These are phyloP conservation scores for Cataglyphis rosenhaueri DNA, from an alignment of 2,888 invertebrate species.

Conservation along the genomic window DNA sequence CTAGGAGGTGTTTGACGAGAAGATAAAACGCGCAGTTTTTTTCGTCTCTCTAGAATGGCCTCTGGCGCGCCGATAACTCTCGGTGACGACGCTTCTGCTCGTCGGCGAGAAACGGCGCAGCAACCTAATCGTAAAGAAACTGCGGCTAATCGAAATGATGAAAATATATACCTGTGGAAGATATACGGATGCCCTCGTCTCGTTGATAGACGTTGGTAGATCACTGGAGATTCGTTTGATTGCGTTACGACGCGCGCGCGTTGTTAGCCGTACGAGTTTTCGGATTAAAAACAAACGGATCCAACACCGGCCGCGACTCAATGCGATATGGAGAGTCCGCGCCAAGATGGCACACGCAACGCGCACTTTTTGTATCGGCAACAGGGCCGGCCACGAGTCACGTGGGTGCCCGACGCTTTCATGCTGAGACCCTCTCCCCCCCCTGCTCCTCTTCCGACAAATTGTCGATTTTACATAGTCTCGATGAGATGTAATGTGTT, in stretches of 20 bases:
- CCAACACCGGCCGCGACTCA: slow-evolving; percentile 75
- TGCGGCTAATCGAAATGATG: slow-evolving; percentile 56
- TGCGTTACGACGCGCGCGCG: slow-evolving; percentile 28
- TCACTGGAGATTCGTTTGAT: slow-evolving; percentile 68
- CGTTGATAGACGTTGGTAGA: slow-evolving; percentile 30
- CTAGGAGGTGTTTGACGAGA: not conserved
- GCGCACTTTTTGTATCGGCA: slow-evolving; percentile 74
- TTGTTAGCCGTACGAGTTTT: slow-evolving; percentile 49
- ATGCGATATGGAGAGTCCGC: slow-evolving; percentile 70
- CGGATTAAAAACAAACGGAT: slow-evolving; percentile 61
- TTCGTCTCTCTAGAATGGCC: not conserved
- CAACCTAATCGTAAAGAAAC: not conserved
- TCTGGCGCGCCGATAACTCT: not conserved
- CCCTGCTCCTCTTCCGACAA: not conserved
- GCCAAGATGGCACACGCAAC: slow-evolving; percentile 73
- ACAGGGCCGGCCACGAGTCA: not conserved
- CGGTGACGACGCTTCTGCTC: not conserved
- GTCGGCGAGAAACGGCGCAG: slow-evolving; percentile 22
- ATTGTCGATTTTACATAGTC: slow-evolving; percentile 34
- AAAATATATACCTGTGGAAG: slow-evolving; percentile 64
- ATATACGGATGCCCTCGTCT: slow-evolving; percentile 34
- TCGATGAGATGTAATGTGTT: not conserved
- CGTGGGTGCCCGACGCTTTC: not conserved
- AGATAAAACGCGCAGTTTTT: not conserved
- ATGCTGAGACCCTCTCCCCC: no score